phyloP scores from a whole-genome alignment of 2,113 vertebrate species.

The Reinhardtius hippoglossoides region DNA sequence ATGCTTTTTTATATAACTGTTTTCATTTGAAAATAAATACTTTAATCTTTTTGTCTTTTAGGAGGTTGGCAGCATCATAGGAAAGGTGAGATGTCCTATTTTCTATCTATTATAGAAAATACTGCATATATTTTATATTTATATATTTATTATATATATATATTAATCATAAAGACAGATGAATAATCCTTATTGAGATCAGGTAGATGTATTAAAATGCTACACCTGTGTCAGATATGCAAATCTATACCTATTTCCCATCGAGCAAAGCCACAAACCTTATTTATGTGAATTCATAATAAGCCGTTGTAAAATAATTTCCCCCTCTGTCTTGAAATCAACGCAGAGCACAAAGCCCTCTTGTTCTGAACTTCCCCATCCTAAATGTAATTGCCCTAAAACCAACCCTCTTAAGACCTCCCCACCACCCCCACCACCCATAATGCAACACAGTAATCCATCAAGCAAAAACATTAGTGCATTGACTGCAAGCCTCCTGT shows the following conservation, averaged over 20 bases:
- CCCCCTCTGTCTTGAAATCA: conserved; percentile 37
- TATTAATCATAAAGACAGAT: background rate
- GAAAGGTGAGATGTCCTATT: conserved; percentile 75
- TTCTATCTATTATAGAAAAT: background rate
- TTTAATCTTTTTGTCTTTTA: conserved; percentile 58
- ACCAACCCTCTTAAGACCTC: conserved; percentile 57
- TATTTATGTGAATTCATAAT: conserved; percentile 32
- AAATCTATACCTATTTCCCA: conserved; percentile 12
- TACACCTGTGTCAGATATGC: conserved; percentile 12
- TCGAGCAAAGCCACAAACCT: background rate
- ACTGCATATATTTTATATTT: background rate
- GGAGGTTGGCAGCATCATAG: conserved; percentile 85
- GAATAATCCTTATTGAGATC: conserved; percentile 1
- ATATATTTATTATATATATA: background rate
- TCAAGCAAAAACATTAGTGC: conserved; percentile 74
- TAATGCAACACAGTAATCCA: conserved; percentile 72
- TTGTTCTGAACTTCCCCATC: conserved; percentile 44
- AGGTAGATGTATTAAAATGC: conserved; percentile 15
- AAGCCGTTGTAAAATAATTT: conserved; percentile 10
- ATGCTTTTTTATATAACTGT: background rate
- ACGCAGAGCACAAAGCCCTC: conserved; percentile 36
- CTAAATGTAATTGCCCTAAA: conserved; percentile 69
- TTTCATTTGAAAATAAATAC: conserved; percentile 16
- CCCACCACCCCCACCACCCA: conserved; percentile 45
- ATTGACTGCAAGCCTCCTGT: conserved; percentile 59